These are phyloP conservation scores for Masnerella sp. DNA, from an alignment of 2,888 invertebrate species.

Conservation along the genomic window DNA sequence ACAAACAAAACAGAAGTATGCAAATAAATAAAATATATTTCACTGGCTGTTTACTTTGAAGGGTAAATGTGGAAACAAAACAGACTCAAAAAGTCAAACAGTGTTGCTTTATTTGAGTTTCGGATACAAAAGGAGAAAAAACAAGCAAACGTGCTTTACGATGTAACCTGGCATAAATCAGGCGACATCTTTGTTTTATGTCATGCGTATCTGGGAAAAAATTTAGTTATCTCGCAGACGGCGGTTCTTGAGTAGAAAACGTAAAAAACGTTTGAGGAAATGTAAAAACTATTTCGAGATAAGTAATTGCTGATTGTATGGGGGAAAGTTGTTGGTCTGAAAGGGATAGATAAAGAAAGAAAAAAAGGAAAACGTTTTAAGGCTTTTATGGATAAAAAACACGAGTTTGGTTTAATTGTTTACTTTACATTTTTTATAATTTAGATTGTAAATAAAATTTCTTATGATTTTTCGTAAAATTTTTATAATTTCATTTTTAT, in stretches of 20 bases:
- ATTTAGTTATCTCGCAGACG: constrained; percentile 25
- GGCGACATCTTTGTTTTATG: constrained; percentile 29
- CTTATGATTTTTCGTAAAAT: too few species aligned
- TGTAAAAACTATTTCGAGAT: not conserved
- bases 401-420: too few species aligned
- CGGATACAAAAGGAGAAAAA: not conserved
- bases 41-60: too few species aligned
- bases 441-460: too few species aligned
- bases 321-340: not conserved
- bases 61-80: too few species aligned
- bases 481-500: too few species aligned
- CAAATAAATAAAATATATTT: too few species aligned
- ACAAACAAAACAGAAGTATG: not conserved
- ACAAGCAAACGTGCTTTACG: constrained; percentile 17
- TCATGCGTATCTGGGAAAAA: constrained; percentile 31
- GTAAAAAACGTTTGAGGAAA: constrained; percentile 3
- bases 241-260: constrained; percentile 4
- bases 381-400: too few species aligned
- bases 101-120: constrained; percentile 10
- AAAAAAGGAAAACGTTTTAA: too few species aligned
- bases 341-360: not conserved
- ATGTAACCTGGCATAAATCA: constrained; percentile 25
- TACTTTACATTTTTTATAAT: too few species aligned
- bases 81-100: not conserved
- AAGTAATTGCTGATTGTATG: not conserved